Conservation (phyloP, 2,797 vertebrate genomes). For the Sitta carolinensis region DNA sequence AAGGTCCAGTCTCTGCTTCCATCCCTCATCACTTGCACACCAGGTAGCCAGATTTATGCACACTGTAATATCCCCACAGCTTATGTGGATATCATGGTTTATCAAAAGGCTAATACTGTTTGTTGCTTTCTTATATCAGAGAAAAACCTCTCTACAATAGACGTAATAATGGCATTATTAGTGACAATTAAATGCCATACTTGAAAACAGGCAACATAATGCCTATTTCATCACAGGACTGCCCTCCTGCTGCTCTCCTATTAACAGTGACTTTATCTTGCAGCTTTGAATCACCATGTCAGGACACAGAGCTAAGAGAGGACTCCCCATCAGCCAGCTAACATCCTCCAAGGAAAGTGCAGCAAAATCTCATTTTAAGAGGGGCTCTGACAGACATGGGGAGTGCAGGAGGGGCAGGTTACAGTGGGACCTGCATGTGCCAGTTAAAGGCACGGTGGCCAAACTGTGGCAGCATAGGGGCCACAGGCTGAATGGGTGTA, state of each 20-base stretch:
- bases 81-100: background rate
- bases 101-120: background rate
- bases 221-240: background rate
- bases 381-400: rapidly evolving
- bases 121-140: background rate
- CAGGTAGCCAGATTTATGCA: background rate
- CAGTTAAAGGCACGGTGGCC: background rate
- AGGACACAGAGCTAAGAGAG: background rate
- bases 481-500: rapidly evolving
- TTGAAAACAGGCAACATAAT: background rate
- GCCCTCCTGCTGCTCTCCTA: background rate
- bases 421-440: rapidly evolving
- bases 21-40: background rate
- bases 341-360: background rate
- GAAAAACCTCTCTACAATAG: background rate
- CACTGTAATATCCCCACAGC: rapidly evolving
- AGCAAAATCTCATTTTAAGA: background rate
- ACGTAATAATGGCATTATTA: background rate
- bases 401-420: no score
- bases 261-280: background rate
- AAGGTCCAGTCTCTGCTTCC: rapidly evolving
- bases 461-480: background rate
- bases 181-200: background rate
- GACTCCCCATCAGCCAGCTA: background rate
- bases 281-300: background rate